Percentiles rank a stretch among this genome's conserved stretches.
These are phyloP conservation scores for Agrenia bidenticulata DNA, from an alignment of 2,888 invertebrate genomes.

Conservation along the genomic window DNA sequence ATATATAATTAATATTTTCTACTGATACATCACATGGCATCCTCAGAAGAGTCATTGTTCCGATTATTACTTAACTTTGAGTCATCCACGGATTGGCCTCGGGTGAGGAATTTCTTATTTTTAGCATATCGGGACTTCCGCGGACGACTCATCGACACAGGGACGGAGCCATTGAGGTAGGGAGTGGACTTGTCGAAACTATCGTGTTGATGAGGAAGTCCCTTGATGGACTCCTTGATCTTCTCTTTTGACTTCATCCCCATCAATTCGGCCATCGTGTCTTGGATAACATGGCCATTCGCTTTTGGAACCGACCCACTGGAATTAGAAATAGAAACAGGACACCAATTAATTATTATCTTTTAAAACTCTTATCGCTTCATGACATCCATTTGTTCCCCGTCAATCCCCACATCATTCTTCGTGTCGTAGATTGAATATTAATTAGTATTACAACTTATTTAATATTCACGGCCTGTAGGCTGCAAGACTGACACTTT, in stretches of 20 bases:
- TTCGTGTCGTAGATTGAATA: too few relatives aligned
- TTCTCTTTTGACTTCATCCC: not conserved
- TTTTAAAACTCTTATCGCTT: too few relatives aligned
- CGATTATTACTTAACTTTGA: not conserved
- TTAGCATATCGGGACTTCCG: not conserved
- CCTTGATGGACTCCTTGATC: not conserved
- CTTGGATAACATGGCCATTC: not conserved
- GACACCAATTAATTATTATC: too few relatives aligned
- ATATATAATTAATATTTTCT: too few relatives aligned
- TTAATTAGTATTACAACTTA: too few relatives aligned
- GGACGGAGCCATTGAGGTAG: not conserved
- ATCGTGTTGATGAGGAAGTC: constrained; percentile 12
- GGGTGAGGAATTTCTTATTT: not conserved
- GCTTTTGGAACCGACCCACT: not conserved
- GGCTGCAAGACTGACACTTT: too few relatives aligned
- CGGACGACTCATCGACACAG: not conserved
- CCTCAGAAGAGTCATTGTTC: too few relatives aligned
- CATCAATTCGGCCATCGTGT: not conserved
- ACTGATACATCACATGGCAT: too few relatives aligned
- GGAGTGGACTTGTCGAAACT: constrained; percentile 1
- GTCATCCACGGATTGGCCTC: not conserved
- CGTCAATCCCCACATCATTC: too few relatives aligned
- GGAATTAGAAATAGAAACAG: not conserved
- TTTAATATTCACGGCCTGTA: too few relatives aligned
- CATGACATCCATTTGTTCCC: too few relatives aligned